Conservation (phyloP, 1,140 invertebrate genomes). For the Drosophila orosa region DNA sequence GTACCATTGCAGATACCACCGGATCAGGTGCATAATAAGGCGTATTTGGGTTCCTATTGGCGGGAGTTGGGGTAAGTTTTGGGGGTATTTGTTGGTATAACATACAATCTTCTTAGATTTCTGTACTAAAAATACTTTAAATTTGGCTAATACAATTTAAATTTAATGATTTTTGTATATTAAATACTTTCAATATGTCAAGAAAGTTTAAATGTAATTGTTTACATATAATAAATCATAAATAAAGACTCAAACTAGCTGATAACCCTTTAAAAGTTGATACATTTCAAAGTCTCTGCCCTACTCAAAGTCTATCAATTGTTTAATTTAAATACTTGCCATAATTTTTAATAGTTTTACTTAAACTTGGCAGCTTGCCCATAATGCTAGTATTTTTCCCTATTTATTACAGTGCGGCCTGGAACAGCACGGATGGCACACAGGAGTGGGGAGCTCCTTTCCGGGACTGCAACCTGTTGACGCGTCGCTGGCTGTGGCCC, state of each 20-base stretch:
- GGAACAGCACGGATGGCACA: constrained; percentile 82
- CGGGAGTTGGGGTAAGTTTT: constrained; percentile 75
- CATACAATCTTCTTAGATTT: background rate
- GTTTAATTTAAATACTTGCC: background rate
- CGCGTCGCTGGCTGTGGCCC: constrained; percentile 82
- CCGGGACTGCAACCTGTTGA: constrained; percentile 82
- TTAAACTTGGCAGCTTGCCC: constrained; percentile 26
- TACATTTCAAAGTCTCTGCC: background rate
- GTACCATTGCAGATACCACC: constrained; percentile 74
- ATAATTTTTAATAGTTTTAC: background rate
- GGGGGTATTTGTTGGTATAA: background rate
- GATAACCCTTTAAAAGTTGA: background rate
- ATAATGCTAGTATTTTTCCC: constrained; percentile 38
- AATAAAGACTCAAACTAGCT: background rate
- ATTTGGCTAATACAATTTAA: no score
- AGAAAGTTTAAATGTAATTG: background rate
- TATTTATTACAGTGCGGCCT: constrained; percentile 61
- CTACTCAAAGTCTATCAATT: background rate
- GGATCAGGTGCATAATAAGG: constrained; percentile 80
- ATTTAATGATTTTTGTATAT: no score
- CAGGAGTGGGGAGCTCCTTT: constrained; percentile 83
- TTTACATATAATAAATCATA: background rate
- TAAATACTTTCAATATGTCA: no score
- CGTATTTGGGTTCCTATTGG: constrained; percentile 82
- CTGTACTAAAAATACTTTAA: background rate